Percentiles rank a stretch among this genome's conserved stretches.
These are phyloP conservation scores for Papilio polyxenes DNA, from an alignment of 1,140 invertebrate genomes.

Conservation along the genomic window DNA sequence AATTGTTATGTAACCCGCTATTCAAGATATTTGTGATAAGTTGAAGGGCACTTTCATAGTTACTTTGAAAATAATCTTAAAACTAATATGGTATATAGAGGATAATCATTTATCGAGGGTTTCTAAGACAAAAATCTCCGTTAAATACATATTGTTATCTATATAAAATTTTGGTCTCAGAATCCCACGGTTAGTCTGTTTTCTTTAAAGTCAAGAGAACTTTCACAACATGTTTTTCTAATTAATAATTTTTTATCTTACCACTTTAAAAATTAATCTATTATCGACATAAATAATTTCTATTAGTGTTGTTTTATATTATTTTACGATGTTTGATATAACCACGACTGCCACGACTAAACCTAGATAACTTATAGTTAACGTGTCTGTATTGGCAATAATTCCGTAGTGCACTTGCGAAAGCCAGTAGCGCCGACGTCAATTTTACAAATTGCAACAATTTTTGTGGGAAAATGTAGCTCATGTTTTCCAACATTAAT, in stretches of 20 bases:
- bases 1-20: conserved; percentile 14
- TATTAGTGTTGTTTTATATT: background rate
- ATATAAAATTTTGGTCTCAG: too few relatives aligned
- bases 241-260: too few relatives aligned
- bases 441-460: background rate
- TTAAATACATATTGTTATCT: too few relatives aligned
- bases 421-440: background rate
- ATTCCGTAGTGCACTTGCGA: background rate
- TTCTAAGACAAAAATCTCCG: too few relatives aligned
- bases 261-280: background rate
- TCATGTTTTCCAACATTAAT: conserved; percentile 2
- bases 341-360: background rate
- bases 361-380: background rate
- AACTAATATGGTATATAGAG: too few relatives aligned
- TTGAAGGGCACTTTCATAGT: background rate
- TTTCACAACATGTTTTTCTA: too few relatives aligned
- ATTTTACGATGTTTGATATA: background rate
- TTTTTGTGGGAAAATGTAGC: conserved; percentile 9
- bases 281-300: background rate
- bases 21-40: conserved; percentile 37
- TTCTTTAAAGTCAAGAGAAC: too few relatives aligned
- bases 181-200: too few relatives aligned
- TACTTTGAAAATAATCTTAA: background rate
- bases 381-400: conserved; percentile 13
- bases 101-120: too few relatives aligned